A percentile compares a stretch with the other conserved stretches of the same genome.
Evolutionary conservation across 2,888 invertebrate species (phyloP).

Genomic region (Caprella mutica): DNA sequence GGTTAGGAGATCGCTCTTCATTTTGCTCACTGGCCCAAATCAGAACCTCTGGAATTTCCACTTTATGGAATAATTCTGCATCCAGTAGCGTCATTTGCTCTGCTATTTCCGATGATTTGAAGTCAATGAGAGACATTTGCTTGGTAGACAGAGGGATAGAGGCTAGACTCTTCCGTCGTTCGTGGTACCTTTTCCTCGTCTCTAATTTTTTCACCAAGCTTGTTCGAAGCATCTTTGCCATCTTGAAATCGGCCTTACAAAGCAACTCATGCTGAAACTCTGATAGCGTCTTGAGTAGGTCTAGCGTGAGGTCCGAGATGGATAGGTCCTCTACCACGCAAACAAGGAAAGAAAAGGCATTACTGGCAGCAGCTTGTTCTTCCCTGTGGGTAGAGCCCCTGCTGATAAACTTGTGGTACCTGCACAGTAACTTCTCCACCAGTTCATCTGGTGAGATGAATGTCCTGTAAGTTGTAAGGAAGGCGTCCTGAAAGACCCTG

Average conservation of each 20-base stretch:
- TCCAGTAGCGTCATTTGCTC: conserved; percentile 97
- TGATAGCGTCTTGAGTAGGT: conserved; percentile 68
- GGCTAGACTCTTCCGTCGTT: conserved; percentile 17
- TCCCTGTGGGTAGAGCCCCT: conserved; percentile 44
- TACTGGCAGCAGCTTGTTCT: conserved; percentile 61
- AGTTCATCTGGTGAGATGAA: conserved; percentile 80
- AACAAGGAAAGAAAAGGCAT: conserved; percentile 83
- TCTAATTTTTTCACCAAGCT: conserved; percentile 78
- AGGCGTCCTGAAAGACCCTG: conserved; percentile 68
- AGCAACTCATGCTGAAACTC: conserved; percentile 89
- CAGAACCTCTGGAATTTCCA: conserved; percentile 87
- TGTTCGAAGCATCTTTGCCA: conserved; percentile 78
- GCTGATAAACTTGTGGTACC: conserved; percentile 62
- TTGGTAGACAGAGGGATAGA: conserved; percentile 12
- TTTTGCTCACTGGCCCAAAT: conserved; percentile 96
- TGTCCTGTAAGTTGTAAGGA: conserved; percentile 92
- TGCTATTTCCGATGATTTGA: conserved; percentile 88
- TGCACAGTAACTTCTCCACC: conserved; percentile 69
- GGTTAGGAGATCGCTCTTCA: conserved; percentile 90
- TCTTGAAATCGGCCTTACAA: conserved; percentile 76
- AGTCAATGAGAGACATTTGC: conserved; percentile 63
- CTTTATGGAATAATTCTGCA: conserved; percentile 80
- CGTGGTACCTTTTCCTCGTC: conserved; percentile 41
- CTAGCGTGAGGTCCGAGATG: conserved; percentile 69
- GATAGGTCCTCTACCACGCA: conserved; percentile 91